These are phyloP conservation scores for Mnemiopsis leidyi DNA, from an alignment of 37 sponge, comb jelly and placozoan species.

Conservation along the genomic window DNA sequence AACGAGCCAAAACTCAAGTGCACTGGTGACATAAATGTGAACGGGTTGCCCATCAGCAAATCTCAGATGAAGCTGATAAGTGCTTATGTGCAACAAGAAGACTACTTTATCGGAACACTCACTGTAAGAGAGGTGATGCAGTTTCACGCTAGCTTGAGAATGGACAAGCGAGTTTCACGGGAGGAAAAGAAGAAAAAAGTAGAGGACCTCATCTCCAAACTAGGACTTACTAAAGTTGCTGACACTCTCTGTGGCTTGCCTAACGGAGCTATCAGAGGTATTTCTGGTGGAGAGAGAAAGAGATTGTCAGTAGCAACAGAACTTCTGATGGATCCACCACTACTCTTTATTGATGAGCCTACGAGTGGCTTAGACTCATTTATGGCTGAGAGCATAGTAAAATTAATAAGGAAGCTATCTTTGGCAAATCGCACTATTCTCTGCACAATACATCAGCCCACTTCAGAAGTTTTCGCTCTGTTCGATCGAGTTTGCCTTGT, in stretches of 20 bases:
- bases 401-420: constrained; percentile 63
- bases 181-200: background rate
- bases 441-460: constrained; percentile 73
- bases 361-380: constrained; percentile 72
- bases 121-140: constrained; percentile 69
- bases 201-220: background rate
- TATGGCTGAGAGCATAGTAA: constrained; percentile 69
- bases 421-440: constrained; percentile 61
- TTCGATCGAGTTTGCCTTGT: constrained; percentile 46
- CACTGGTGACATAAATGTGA: background rate
- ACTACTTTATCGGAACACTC: constrained; percentile 69
- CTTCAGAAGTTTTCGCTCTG: constrained; percentile 69
- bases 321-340: constrained; percentile 67
- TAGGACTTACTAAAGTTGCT: background rate
- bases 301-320: constrained; percentile 32
- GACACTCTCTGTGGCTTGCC: background rate
- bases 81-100: constrained; percentile 75
- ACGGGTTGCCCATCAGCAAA: background rate
- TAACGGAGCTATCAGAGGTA: background rate
- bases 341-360: constrained; percentile 75
- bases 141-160: constrained; percentile 63
- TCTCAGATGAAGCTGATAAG: constrained; percentile 28
- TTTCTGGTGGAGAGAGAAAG: constrained; percentile 41
- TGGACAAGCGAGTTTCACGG: constrained; percentile 28
- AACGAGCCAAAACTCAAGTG: constrained; percentile 36